These are phyloP conservation scores for Darwinula stevensoni DNA, from an alignment of 2,888 invertebrate genomes.

Conservation along the genomic window DNA sequence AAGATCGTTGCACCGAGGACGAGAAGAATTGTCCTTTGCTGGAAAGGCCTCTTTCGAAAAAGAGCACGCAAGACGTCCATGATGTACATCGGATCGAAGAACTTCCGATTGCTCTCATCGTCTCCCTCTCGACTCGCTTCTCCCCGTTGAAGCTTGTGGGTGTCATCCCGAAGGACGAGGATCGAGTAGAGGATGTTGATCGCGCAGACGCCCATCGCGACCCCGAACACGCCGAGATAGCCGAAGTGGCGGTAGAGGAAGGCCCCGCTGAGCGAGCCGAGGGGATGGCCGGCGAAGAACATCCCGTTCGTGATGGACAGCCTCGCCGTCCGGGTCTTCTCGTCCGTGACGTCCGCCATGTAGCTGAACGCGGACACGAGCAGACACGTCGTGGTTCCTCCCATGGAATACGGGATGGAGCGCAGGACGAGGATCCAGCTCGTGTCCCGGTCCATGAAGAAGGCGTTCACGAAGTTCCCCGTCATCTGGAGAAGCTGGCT, in stretches of 20 bases:
- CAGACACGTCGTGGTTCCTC: background rate
- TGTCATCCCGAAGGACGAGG: no score
- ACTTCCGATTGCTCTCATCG: no score
- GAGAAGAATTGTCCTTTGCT: no score
- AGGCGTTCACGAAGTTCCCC: conserved; percentile 6
- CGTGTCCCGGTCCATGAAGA: conserved; percentile 4
- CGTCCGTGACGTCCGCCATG: conserved; percentile 7
- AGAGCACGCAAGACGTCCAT: no score
- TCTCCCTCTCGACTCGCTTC: no score
- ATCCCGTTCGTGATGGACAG: conserved; percentile 8
- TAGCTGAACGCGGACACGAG: conserved; percentile 7
- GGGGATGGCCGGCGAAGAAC: background rate
- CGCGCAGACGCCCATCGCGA: no score
- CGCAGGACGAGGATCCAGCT: conserved; percentile 5
- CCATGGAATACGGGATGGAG: background rate
- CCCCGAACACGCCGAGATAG: background rate
- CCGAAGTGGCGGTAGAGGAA: background rate
- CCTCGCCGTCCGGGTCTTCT: conserved; percentile 7
- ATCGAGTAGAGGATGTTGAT: no score
- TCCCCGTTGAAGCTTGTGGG: no score
- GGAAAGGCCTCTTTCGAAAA: no score
- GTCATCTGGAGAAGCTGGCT: conserved; percentile 7
- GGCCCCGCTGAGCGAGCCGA: background rate
- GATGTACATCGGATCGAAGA: no score
- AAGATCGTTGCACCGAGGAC: no score